Conservation (phyloP, 2,797 vertebrate species). For the Masticophis lateralis region DNA sequence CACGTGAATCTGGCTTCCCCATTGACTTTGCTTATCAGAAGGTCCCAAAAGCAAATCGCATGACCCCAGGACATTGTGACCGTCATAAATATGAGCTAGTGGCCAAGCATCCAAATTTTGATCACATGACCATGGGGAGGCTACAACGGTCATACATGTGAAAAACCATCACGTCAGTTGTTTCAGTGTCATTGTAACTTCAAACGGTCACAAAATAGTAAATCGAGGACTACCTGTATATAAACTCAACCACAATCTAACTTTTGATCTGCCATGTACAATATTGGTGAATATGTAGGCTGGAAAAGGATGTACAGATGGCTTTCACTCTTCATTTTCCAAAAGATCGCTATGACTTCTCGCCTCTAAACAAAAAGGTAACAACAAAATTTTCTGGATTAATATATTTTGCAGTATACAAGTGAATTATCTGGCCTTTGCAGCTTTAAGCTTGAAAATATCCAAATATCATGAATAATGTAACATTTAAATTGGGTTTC, state of each 20-base stretch:
- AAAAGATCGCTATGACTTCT: neutral
- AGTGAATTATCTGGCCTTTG: neutral
- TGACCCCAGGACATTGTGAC: no score
- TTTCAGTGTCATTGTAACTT: neutral
- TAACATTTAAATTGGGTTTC: neutral
- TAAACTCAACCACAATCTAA: neutral
- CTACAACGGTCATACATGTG: neutral
- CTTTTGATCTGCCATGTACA: neutral
- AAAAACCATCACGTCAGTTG: neutral
- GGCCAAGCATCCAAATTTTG: no score
- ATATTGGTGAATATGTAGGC: neutral
- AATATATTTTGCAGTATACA: neutral
- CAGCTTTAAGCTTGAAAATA: neutral
- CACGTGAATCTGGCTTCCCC: no score
- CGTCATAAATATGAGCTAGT: no score
- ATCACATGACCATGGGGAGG: neutral
- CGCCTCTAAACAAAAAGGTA: neutral
- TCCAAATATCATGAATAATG: no score
- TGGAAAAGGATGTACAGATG: neutral
- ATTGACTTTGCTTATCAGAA: no score
- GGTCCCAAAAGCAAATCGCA: no score
- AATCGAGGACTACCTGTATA: neutral
- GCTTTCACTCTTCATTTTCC: neutral
- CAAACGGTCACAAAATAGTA: neutral
- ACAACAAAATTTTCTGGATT: neutral